Conservation (phyloP, 2,888 invertebrate species). For the Pomacea canaliculata region DNA sequence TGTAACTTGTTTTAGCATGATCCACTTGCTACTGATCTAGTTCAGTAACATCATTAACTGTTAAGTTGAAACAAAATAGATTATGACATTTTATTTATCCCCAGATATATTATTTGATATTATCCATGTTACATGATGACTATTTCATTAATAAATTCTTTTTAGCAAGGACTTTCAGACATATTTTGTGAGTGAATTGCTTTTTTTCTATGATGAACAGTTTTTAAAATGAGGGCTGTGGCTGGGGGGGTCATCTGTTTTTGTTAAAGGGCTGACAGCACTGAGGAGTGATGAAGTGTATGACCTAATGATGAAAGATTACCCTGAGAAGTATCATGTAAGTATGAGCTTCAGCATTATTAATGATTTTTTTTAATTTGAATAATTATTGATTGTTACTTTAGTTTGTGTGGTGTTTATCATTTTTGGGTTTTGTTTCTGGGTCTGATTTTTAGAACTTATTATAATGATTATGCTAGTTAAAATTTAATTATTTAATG, state of each 20-base stretch:
- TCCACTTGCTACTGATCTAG: no score
- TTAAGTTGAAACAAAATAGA: no score
- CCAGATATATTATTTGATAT: no score
- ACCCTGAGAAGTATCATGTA: conserved; percentile 94
- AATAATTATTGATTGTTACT: not conserved
- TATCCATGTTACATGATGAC: no score
- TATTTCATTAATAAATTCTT: no score
- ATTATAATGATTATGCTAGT: no score
- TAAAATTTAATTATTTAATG: no score
- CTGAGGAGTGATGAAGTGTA: conserved; percentile 92
- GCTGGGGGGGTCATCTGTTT: not conserved
- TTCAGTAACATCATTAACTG: no score
- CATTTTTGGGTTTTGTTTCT: not conserved
- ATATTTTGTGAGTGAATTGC: not conserved
- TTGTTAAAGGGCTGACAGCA: conserved; percentile 81
- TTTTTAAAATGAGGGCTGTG: not conserved
- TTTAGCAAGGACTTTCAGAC: no score
- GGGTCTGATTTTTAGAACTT: no score
- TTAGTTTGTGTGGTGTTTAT: not conserved
- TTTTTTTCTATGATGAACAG: not conserved
- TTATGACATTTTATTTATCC: no score
- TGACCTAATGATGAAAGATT: conserved; percentile 95
- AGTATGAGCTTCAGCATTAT: conserved; percentile 11
- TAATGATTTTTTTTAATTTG: conserved; percentile 20
- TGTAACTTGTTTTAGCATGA: no score